phyloP scores from a whole-genome alignment of 2,888 invertebrate genomes.

The Phrixothrix hirtus region DNA sequence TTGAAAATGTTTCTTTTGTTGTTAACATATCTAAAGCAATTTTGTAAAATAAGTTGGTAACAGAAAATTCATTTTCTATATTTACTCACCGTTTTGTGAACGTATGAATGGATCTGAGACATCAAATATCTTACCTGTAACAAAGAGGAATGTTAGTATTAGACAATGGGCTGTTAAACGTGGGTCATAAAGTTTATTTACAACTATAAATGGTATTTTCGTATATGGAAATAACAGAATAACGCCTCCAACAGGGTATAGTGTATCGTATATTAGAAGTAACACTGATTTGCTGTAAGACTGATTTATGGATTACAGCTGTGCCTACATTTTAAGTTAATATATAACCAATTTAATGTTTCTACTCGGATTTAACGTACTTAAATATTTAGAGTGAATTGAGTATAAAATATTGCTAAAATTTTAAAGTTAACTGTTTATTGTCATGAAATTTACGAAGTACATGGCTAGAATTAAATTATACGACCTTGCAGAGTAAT shows the following conservation, averaged over 20 bases:
- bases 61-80: constrained; percentile 5
- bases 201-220: constrained; percentile 5
- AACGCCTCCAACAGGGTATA: constrained; percentile 7
- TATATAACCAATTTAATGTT: too few relatives aligned
- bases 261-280: constrained; percentile 3
- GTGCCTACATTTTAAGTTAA: background rate
- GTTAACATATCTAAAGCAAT: too few relatives aligned
- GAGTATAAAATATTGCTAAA: too few relatives aligned
- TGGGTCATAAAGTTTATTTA: constrained; percentile 15
- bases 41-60: constrained; percentile 5
- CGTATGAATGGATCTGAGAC: constrained; percentile 4
- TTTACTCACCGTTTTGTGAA: constrained; percentile 15
- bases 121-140: constrained; percentile 20
- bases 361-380: too few relatives aligned
- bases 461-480: too few relatives aligned
- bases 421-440: too few relatives aligned
- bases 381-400: too few relatives aligned
- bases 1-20: too few relatives aligned
- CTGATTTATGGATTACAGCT: background rate
- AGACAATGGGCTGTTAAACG: constrained; percentile 20
- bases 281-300: constrained; percentile 3
- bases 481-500: too few relatives aligned
- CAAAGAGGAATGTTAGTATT: constrained; percentile 20
- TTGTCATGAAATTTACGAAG: too few relatives aligned
- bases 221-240: constrained; percentile 8